Conservation (phyloP, 2,113 vertebrate species). For the Tenrec ecaudatus region DNA sequence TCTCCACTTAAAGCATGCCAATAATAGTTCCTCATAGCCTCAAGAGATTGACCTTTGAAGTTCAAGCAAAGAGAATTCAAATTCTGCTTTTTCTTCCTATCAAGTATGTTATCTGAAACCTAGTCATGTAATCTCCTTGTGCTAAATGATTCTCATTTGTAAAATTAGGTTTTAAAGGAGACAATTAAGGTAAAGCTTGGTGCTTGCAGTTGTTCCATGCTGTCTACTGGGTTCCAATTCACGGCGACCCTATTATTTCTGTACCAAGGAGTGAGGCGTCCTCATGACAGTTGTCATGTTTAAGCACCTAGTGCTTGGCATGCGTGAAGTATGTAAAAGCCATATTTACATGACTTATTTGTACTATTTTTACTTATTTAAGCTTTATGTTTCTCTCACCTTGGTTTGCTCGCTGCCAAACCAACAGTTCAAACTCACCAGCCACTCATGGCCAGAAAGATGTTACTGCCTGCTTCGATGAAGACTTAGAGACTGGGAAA, state of each 20-base stretch:
- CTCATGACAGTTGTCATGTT: too few species aligned
- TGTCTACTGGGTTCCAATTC: too few species aligned
- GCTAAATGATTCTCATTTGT: background rate
- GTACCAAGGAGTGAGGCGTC: too few species aligned
- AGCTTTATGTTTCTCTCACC: background rate
- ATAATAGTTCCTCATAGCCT: background rate
- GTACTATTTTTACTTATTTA: conserved; percentile 12
- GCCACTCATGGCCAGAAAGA: too few species aligned
- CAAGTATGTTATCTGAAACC: background rate
- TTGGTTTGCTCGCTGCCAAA: too few species aligned
- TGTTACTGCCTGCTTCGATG: too few species aligned
- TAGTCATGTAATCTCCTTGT: background rate
- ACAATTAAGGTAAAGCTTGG: background rate
- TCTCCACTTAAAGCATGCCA: background rate
- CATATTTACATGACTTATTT: background rate
- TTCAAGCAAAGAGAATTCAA: background rate
- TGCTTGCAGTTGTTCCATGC: too few species aligned
- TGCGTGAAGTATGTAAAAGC: background rate
- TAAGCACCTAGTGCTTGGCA: background rate
- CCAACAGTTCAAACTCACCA: too few species aligned
- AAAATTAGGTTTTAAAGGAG: background rate
- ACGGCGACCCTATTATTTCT: too few species aligned
- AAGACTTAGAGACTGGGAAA: too few species aligned
- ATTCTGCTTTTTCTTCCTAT: background rate
- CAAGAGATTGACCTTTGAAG: background rate